A percentile compares a stretch with the other conserved stretches of the same genome.
These are phyloP conservation scores for Spodoptera litura DNA, from an alignment of 1,140 invertebrate genomes.

Conservation along the genomic window DNA sequence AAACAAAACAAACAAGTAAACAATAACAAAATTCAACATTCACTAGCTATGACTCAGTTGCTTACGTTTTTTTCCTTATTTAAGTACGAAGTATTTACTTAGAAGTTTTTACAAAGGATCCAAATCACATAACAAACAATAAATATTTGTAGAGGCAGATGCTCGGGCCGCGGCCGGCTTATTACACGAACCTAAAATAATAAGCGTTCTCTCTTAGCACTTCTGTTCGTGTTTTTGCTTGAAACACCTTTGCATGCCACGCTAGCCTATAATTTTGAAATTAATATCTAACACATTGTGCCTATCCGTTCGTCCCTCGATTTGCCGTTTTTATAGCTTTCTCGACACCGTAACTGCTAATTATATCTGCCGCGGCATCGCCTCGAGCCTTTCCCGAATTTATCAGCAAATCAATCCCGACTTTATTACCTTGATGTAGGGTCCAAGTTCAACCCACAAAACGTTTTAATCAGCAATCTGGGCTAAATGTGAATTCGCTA, in stretches of 20 bases:
- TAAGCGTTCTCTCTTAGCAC: constrained; percentile 80
- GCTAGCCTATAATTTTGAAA: constrained; percentile 80
- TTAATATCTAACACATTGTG: constrained; percentile 85
- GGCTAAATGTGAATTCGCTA: constrained; percentile 44
- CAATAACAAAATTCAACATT: neutral
- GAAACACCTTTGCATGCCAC: constrained; percentile 72
- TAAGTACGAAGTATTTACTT: constrained; percentile 9
- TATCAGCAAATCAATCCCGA: constrained; percentile 43
- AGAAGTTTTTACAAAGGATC: constrained; percentile 38
- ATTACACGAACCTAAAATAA: constrained; percentile 76
- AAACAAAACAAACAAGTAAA: neutral
- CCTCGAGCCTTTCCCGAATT: constrained; percentile 54
- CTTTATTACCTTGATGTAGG: constrained; percentile 31
- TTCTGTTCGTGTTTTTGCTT: constrained; percentile 80
- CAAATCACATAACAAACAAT: constrained; percentile 69
- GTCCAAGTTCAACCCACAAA: constrained; percentile 11
- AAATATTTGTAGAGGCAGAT: constrained; percentile 84
- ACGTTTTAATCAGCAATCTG: constrained; percentile 45
- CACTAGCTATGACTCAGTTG: no score
- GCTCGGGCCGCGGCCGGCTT: constrained; percentile 71
- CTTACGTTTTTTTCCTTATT: constrained; percentile 10
- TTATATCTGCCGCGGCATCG: constrained; percentile 63
- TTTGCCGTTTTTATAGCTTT: constrained; percentile 71
- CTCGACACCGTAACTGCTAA: constrained; percentile 68
- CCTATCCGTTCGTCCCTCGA: constrained; percentile 70